Percentiles rank a stretch among this genome's conserved stretches.
phyloP scores from a whole-genome alignment of 2,888 invertebrate species.

The Pyrrhia umbra region DNA sequence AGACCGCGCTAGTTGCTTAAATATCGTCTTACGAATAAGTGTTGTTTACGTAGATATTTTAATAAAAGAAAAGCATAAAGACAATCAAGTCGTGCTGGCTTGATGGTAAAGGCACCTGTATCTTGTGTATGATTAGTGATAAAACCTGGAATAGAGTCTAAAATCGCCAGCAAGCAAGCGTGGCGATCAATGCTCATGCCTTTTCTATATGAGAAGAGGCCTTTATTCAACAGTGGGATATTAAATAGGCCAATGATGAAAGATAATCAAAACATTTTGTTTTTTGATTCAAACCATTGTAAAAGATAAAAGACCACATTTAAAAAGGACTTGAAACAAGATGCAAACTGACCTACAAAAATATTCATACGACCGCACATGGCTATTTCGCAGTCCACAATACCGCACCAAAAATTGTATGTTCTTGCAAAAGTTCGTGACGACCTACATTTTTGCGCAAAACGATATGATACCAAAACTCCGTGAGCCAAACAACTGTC shows the following conservation, averaged over 20 bases:
- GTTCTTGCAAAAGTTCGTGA: conserved; percentile 17
- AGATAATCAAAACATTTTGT: no score
- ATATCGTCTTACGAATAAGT: conserved; percentile 1
- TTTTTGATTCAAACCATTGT: neutral
- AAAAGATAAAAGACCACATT: neutral
- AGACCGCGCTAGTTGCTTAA: conserved; percentile 1
- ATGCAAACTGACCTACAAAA: conserved; percentile 32
- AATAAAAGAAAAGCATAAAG: neutral
- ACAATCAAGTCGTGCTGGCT: no score
- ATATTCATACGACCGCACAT: conserved; percentile 42
- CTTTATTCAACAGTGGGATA: no score
- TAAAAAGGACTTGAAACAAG: conserved; percentile 17
- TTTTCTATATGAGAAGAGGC: no score
- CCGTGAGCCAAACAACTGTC: conserved; percentile 2
- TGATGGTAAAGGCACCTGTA: no score
- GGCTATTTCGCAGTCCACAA: conserved; percentile 27
- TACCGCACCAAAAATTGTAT: conserved; percentile 26
- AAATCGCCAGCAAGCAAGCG: no score
- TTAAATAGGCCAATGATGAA: no score
- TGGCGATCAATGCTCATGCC: no score
- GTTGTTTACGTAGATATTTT: conserved; percentile 22
- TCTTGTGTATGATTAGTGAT: no score
- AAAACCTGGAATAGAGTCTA: no score
- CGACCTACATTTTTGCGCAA: conserved; percentile 25
- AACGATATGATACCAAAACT: conserved; percentile 25